Evolutionary conservation across 2,888 invertebrate species (phyloP).

Genomic region (Diadegma fenestrale): DNA sequence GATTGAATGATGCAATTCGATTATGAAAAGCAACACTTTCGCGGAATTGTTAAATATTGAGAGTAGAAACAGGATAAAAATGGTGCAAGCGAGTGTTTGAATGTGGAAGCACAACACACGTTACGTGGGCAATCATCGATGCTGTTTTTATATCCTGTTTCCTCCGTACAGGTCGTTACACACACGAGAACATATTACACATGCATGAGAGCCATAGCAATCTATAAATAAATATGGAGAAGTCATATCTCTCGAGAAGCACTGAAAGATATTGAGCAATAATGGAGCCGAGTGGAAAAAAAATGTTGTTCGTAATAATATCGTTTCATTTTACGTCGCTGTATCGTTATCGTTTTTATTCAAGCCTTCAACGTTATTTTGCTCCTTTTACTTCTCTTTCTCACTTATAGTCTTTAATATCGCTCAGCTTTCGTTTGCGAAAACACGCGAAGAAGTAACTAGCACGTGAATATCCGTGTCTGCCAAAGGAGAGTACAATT

Average conservation of each 20-base stretch:
- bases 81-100: not conserved
- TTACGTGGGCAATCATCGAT: constrained; percentile 4
- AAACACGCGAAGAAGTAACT: constrained; percentile 38
- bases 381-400: not conserved
- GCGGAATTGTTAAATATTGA: not conserved
- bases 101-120: not conserved
- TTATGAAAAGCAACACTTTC: not conserved
- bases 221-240: not conserved
- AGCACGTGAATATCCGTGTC: constrained; percentile 39
- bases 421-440: not conserved
- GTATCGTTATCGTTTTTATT: constrained; percentile 15
- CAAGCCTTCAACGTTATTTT: not conserved
- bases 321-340: not conserved
- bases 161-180: not conserved
- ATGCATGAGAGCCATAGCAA: not conserved
- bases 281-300: not conserved
- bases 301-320: not conserved
- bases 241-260: not conserved
- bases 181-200: not conserved
- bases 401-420: constrained; percentile 3
- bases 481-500: constrained; percentile 56
- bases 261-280: constrained; percentile 10
- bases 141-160: constrained; percentile 5
- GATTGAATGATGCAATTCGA: not conserved
- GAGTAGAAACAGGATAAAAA: not conserved